phyloP scores from a whole-genome alignment of 2,888 invertebrate species.

The Cataglyphis cursor region DNA sequence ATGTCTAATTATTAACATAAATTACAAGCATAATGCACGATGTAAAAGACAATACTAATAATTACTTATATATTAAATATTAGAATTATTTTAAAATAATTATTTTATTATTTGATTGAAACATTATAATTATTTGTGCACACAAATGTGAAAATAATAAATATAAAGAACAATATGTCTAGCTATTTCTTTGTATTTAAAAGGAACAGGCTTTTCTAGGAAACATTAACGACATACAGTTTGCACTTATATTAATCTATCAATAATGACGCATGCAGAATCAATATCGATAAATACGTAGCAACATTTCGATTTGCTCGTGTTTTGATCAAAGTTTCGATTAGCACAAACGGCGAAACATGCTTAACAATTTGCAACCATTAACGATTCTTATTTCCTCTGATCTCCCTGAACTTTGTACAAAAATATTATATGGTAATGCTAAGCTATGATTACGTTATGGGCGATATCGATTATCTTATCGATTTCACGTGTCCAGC shows the following conservation, averaged over 20 bases:
- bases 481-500: not conserved
- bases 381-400: not conserved
- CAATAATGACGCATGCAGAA: not conserved
- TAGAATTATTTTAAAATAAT: too few relatives aligned
- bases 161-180: not conserved
- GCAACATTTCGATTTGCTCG: not conserved
- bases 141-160: conserved; percentile 17
- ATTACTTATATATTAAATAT: conserved; percentile 9
- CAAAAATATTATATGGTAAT: conserved; percentile 11
- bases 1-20: not conserved
- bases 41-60: not conserved
- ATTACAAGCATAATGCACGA: not conserved
- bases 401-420: not conserved
- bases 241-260: not conserved
- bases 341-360: not conserved
- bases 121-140: not conserved
- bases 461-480: conserved; percentile 7
- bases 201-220: conserved; percentile 3
- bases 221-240: not conserved
- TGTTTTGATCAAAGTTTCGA: not conserved
- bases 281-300: not conserved
- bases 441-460: conserved; percentile 2
- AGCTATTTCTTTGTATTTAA: not conserved
- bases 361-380: not conserved
- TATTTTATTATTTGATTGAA: not conserved